phyloP scores from a whole-genome alignment of 2,797 vertebrate genomes.

The Dallia pectoralis region DNA sequence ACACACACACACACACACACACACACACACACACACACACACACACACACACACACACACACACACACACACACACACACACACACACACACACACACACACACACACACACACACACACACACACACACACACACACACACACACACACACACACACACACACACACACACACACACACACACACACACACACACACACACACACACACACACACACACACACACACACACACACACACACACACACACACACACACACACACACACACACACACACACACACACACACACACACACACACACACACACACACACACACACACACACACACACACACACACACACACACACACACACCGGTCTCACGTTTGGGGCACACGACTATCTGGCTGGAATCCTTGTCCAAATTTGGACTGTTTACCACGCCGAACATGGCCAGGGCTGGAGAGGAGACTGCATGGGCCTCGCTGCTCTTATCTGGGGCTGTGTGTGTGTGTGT shows the following conservation, averaged over 20 bases:
- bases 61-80: slow-evolving; percentile 47
- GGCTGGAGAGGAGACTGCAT: slow-evolving; percentile 64
- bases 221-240: slow-evolving; percentile 47
- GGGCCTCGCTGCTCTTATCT: slow-evolving; percentile 72
- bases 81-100: slow-evolving; percentile 45
- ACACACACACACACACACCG: slow-evolving; percentile 59
- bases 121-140: slow-evolving; percentile 45
- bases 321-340: slow-evolving; percentile 45
- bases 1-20: slow-evolving; percentile 70
- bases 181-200: slow-evolving; percentile 47
- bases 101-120: slow-evolving; percentile 47
- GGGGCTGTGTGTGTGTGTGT: slow-evolving; percentile 45
- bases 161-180: slow-evolving; percentile 45
- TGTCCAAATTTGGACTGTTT: slow-evolving; percentile 89
- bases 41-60: slow-evolving; percentile 66
- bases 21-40: slow-evolving; percentile 69
- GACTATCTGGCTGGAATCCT: slow-evolving; percentile 85
- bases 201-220: slow-evolving; percentile 45
- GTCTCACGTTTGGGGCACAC: slow-evolving; percentile 82
- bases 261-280: slow-evolving; percentile 47
- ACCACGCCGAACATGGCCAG: slow-evolving; percentile 74
- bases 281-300: slow-evolving; percentile 45
- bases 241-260: slow-evolving; percentile 45
- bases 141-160: slow-evolving; percentile 47
- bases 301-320: slow-evolving; percentile 47